Conservation (phyloP, 1,140 invertebrate genomes). For the Scaptomyza pallida region DNA sequence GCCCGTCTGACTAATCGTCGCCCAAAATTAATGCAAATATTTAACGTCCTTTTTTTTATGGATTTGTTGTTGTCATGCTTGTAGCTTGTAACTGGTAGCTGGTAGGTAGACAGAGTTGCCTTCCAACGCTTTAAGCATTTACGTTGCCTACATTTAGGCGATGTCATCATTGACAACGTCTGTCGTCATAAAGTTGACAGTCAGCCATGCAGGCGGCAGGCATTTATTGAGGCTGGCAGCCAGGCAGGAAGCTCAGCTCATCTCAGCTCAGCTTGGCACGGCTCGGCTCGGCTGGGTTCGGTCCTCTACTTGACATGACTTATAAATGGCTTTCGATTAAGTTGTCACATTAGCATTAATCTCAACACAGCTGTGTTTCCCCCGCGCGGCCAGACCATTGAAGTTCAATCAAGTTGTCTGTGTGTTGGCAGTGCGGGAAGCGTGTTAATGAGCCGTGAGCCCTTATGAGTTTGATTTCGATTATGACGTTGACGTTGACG, state of each 20-base stretch:
- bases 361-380: slow-evolving; percentile 35
- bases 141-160: slow-evolving; percentile 34
- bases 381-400: slow-evolving; percentile 38
- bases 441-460: slow-evolving; percentile 70
- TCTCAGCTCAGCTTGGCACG: neutral
- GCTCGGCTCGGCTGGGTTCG: slow-evolving; percentile 2
- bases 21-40: slow-evolving; percentile 78
- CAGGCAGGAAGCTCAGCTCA: neutral
- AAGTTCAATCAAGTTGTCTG: slow-evolving; percentile 77
- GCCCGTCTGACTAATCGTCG: slow-evolving; percentile 53
- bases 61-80: slow-evolving; percentile 70
- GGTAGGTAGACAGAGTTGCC: neutral
- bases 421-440: slow-evolving; percentile 15
- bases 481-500: slow-evolving; percentile 32
- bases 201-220: neutral
- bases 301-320: slow-evolving; percentile 74
- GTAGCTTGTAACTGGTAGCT: neutral
- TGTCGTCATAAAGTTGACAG: slow-evolving; percentile 54
- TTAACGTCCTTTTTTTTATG: slow-evolving; percentile 76
- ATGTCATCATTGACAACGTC: slow-evolving; percentile 33
- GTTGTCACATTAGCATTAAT: slow-evolving; percentile 83
- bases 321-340: slow-evolving; percentile 82
- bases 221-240: neutral
- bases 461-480: slow-evolving; percentile 52
- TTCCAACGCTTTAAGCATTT: neutral